Conservation (phyloP, 1,140 invertebrate species). For the Megalopta genalis region DNA sequence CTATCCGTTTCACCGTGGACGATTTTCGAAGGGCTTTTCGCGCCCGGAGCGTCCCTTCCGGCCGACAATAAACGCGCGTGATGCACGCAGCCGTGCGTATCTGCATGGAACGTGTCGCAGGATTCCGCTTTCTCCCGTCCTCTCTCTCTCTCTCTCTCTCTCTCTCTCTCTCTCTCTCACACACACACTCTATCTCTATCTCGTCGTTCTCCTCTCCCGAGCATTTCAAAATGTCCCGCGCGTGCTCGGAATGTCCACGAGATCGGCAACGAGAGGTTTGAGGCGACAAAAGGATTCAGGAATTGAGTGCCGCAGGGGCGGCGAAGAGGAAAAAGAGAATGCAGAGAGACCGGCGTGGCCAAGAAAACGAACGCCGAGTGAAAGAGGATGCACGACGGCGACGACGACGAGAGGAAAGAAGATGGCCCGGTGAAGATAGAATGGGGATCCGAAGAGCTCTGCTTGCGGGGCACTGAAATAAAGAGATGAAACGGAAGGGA, state of each 20-base stretch:
- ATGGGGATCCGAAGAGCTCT: too few species aligned
- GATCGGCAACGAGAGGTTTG: not conserved
- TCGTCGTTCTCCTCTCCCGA: not conserved
- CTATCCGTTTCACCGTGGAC: not conserved
- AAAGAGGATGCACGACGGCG: slow-evolving; percentile 6
- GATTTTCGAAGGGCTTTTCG: slow-evolving; percentile 27
- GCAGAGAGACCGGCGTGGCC: too few species aligned
- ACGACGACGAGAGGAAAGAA: not conserved
- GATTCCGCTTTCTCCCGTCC: not conserved
- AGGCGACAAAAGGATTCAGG: not conserved
- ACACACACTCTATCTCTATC: too few species aligned
- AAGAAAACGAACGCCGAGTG: not conserved
- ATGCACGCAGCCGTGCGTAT: slow-evolving; percentile 14
- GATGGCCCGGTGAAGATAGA: not conserved
- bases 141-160: too few species aligned
- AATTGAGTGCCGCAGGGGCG: not conserved
- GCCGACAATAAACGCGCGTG: slow-evolving; percentile 34
- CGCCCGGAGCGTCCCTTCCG: slow-evolving; percentile 15
- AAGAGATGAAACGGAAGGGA: too few species aligned
- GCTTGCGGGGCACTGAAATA: too few species aligned
- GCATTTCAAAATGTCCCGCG: slow-evolving; percentile 55
- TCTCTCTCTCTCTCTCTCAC: too few species aligned
- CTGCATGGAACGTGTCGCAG: slow-evolving; percentile 13
- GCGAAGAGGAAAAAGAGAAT: not conserved
- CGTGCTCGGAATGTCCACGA: slow-evolving; percentile 46